These are phyloP conservation scores for Ophion slaviceki DNA, from an alignment of 2,888 invertebrate species.

Conservation along the genomic window DNA sequence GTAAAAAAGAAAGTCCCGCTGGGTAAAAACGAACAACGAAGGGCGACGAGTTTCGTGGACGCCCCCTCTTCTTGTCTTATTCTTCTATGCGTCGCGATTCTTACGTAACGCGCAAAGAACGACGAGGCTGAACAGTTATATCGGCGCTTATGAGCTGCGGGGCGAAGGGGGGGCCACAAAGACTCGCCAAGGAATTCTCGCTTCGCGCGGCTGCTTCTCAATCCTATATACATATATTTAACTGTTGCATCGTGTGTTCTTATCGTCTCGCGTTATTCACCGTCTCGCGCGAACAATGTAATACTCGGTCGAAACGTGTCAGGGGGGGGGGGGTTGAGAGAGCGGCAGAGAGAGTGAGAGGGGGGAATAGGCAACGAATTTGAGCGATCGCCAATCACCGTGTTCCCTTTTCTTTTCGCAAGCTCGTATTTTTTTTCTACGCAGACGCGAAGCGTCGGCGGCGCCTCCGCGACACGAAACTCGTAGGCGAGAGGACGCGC, in stretches of 20 bases:
- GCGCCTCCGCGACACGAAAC: background rate
- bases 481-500: constrained; percentile 4
- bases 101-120: constrained; percentile 8
- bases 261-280: constrained; percentile 1
- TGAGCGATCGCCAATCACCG: background rate
- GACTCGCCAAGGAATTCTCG: background rate
- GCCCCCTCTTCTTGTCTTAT: background rate
- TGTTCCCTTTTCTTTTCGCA: background rate
- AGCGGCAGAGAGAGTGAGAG: background rate
- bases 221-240: constrained; percentile 36
- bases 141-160: background rate
- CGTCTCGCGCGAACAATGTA: background rate
- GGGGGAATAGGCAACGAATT: background rate
- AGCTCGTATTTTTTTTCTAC: background rate
- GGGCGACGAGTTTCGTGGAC: background rate
- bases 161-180: background rate
- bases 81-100: background rate
- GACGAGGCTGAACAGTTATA: constrained; percentile 3
- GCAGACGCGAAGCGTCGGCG: background rate
- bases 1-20: background rate
- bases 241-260: constrained; percentile 32
- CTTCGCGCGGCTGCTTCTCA: background rate
- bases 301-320: background rate
- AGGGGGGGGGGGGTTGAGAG: background rate
- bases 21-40: background rate